phyloP scores from a whole-genome alignment of 1,140 invertebrate species.

The Paralvinella palmiformis region DNA sequence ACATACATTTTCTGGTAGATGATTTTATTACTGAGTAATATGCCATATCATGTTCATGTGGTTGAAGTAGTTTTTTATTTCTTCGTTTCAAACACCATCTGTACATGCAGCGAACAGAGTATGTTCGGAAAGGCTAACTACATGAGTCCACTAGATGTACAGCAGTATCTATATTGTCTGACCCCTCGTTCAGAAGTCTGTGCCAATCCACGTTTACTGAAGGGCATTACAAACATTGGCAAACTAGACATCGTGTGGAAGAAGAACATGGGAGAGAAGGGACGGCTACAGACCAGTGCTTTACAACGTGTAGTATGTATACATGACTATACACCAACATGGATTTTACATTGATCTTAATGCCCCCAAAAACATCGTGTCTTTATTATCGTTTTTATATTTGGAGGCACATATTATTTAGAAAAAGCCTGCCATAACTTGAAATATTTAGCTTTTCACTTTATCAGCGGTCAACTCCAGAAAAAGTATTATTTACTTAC shows the following conservation, averaged over 20 bases:
- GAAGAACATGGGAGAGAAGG: conserved; percentile 89
- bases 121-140: conserved; percentile 82
- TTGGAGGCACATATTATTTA: too few relatives aligned
- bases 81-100: neutral
- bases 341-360: too few relatives aligned
- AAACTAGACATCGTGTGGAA: conserved; percentile 97
- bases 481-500: too few relatives aligned
- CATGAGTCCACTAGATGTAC: conserved; percentile 59
- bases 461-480: too few relatives aligned
- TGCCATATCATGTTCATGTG: neutral
- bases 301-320: conserved; percentile 67
- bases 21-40: neutral
- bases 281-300: conserved; percentile 90
- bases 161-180: conserved; percentile 91
- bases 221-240: conserved; percentile 82
- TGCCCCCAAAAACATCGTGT: too few relatives aligned
- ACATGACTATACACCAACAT: too few relatives aligned
- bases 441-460: too few relatives aligned
- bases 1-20: neutral
- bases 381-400: too few relatives aligned
- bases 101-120: conserved; percentile 49
- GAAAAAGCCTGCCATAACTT: too few relatives aligned
- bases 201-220: conserved; percentile 65
- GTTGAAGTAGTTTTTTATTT: conserved; percentile 2
- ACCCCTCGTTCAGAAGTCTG: conserved; percentile 69